phyloP scores from a whole-genome alignment of 1,140 invertebrate genomes.

The Neodiprion pinetum region DNA sequence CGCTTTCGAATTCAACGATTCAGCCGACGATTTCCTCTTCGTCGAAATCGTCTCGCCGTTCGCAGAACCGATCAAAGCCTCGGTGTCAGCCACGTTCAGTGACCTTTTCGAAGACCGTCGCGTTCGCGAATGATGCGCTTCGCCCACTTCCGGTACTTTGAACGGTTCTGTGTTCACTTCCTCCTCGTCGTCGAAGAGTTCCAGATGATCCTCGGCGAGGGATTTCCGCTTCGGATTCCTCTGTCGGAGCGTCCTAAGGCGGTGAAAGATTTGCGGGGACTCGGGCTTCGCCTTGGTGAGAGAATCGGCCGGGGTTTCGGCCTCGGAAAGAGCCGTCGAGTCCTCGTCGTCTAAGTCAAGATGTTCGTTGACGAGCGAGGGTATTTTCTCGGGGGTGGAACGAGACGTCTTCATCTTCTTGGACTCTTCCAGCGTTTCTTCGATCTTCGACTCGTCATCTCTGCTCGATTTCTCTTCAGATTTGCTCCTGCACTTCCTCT shows the following conservation, averaged over 20 bases:
- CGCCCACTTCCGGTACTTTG: slow-evolving; percentile 25
- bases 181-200: slow-evolving; percentile 27
- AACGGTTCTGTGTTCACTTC: slow-evolving; percentile 10
- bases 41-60: neutral
- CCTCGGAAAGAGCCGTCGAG: neutral
- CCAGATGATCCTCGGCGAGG: slow-evolving; percentile 28
- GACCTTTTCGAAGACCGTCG: slow-evolving; percentile 28
- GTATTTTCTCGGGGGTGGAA: neutral
- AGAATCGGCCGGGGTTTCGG: neutral
- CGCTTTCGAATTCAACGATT: too few relatives aligned
- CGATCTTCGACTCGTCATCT: slow-evolving; percentile 13
- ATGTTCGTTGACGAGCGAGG: slow-evolving; percentile 17
- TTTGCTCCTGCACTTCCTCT: neutral
- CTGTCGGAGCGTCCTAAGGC: slow-evolving; percentile 13
- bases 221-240: slow-evolving; percentile 31
- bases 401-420: slow-evolving; percentile 24
- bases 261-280: slow-evolving; percentile 19
- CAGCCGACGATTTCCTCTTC: neutral
- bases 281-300: neutral
- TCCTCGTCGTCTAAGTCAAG: slow-evolving; percentile 6
- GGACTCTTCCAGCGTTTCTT: slow-evolving; percentile 13
- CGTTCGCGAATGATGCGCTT: slow-evolving; percentile 14
- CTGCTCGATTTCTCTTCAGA: neutral
- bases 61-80: neutral
- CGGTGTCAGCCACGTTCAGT: neutral